Evolutionary conservation across 2,797 vertebrate species (phyloP).

Genomic region (Macropodus opercularis): DNA sequence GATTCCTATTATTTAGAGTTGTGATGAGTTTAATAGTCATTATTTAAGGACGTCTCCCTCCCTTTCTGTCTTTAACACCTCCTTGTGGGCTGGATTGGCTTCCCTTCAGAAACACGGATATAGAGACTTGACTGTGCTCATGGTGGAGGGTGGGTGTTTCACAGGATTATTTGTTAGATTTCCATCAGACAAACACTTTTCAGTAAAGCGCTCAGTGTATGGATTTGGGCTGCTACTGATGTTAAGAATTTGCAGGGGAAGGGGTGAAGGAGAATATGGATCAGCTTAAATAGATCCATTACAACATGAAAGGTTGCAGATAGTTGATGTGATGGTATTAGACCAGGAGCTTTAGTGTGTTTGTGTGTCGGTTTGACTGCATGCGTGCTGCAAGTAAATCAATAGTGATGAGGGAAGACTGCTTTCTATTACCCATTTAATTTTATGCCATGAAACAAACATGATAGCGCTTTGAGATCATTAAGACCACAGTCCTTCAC

Average conservation of each 20-base stretch:
- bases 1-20: not conserved
- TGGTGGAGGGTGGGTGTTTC: slow-evolving; percentile 3
- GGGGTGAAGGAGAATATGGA: slow-evolving; percentile 44
- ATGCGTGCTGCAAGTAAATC: slow-evolving; percentile 53
- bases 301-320: slow-evolving; percentile 71
- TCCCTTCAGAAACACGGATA: slow-evolving; percentile 13
- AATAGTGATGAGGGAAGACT: slow-evolving; percentile 71
- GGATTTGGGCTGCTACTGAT: slow-evolving; percentile 35
- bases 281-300: slow-evolving; percentile 66
- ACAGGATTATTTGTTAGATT: slow-evolving; percentile 35
- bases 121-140: not conserved
- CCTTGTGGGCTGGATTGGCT: slow-evolving; percentile 21
- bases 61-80: not conserved
- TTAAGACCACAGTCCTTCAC: slow-evolving; percentile 34
- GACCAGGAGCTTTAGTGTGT: slow-evolving; percentile 37
- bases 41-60: not conserved
- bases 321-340: slow-evolving; percentile 67
- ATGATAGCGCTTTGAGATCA: slow-evolving; percentile 74
- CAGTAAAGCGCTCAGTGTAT: slow-evolving; percentile 28
- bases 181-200: slow-evolving; percentile 43
- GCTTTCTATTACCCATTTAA: slow-evolving; percentile 78
- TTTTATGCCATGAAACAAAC: slow-evolving; percentile 83
- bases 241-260: slow-evolving; percentile 3
- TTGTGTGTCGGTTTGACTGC: slow-evolving; percentile 15
- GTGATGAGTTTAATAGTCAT: no score